Percentiles rank a stretch among this genome's conserved stretches.
phyloP scores from a whole-genome alignment of 2,113 vertebrate genomes.

The Scortum barcoo region DNA sequence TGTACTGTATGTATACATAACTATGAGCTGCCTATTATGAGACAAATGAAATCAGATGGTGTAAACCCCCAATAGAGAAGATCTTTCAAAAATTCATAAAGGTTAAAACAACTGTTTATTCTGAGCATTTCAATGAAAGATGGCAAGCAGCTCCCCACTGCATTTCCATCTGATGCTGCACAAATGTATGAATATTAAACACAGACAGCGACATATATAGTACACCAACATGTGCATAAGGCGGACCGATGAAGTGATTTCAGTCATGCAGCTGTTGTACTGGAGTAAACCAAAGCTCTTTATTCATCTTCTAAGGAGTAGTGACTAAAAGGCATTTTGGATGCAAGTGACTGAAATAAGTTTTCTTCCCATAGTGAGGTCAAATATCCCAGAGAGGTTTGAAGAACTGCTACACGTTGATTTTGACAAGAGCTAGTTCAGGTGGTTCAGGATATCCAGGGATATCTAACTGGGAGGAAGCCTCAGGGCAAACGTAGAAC shows the following conservation, averaged over 20 bases:
- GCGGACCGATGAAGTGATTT: neutral
- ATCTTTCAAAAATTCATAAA: slow-evolving; percentile 79
- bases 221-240: neutral
- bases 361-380: slow-evolving; percentile 17
- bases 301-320: neutral
- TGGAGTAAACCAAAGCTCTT: neutral
- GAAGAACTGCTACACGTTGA: neutral
- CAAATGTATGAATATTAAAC: slow-evolving; percentile 36
- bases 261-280: neutral
- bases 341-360: neutral
- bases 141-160: slow-evolving; percentile 57
- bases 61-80: slow-evolving; percentile 70
- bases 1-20: slow-evolving; percentile 8
- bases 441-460: slow-evolving; percentile 48
- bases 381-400: slow-evolving; percentile 27
- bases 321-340: neutral
- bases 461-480: slow-evolving; percentile 49
- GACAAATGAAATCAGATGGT: slow-evolving; percentile 72
- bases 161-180: slow-evolving; percentile 59
- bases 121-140: slow-evolving; percentile 70
- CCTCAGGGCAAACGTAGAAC: slow-evolving; percentile 45
- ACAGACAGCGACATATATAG: slow-evolving; percentile 18
- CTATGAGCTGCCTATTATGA: slow-evolving; percentile 59
- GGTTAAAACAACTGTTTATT: slow-evolving; percentile 83
- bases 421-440: slow-evolving; percentile 35